Percentiles rank a stretch among this genome's conserved stretches.
Evolutionary conservation across 2,113 vertebrate genomes (phyloP).

Genomic region (Microtus ochrogaster): DNA sequence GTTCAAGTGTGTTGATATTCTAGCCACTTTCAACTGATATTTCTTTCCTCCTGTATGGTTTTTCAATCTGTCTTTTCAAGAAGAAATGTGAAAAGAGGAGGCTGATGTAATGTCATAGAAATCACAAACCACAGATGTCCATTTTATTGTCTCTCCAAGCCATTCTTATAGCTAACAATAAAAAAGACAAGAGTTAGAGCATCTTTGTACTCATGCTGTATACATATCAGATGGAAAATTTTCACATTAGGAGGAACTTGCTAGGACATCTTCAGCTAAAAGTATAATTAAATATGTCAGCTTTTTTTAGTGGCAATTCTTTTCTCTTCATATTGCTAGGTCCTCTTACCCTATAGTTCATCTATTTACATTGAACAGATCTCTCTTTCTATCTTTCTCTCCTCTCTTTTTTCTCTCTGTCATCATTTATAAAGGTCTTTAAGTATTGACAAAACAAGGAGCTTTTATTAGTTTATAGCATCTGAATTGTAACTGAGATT

Average conservation of each 20-base stretch:
- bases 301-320: not conserved
- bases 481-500: not conserved
- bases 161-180: conserved; percentile 7
- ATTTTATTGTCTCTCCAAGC: conserved; percentile 21
- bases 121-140: not conserved
- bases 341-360: not conserved
- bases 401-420: not conserved
- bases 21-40: not conserved
- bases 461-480: not conserved
- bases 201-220: not conserved
- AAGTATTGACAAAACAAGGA: rapidly evolving
- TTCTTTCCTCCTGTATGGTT: not conserved
- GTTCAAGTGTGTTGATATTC: conserved; percentile 51
- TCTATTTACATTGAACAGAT: not conserved
- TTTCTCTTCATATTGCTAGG: not conserved
- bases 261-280: not conserved
- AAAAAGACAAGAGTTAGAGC: not conserved
- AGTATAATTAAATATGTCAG: not conserved
- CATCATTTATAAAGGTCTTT: not conserved
- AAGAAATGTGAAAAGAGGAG: conserved; percentile 6
- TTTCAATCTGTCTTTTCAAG: conserved; percentile 28
- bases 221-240: conserved; percentile 7
- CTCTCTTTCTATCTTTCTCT: not conserved
- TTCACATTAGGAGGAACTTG: conserved; percentile 12
- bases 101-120: not conserved